Percentiles rank a stretch among this genome's conserved stretches.
Conservation (phyloP, 64 coral and sea anemone species). For the Stichodactyla mertensii region DNA sequence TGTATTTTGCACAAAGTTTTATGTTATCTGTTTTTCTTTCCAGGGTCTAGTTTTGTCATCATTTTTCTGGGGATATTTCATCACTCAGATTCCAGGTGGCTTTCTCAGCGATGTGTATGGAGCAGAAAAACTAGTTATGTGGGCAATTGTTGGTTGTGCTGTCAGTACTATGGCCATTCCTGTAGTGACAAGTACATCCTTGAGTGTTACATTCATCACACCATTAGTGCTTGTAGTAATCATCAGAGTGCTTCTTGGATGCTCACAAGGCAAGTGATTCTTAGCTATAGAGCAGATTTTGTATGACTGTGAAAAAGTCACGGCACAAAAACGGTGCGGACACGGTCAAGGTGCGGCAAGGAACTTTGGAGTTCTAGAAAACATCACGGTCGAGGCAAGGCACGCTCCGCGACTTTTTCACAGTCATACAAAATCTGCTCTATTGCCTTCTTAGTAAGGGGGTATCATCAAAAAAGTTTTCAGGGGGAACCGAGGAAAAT, state of each 20-base stretch:
- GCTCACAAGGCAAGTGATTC: constrained; percentile 6
- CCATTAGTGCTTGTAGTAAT: not conserved
- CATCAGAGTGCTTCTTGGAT: not conserved
- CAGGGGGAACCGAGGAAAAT: too few relatives aligned
- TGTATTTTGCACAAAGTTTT: too few relatives aligned
- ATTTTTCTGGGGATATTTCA: constrained; percentile 18
- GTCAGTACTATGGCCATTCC: constrained; percentile 23
- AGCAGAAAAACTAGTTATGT: not conserved
- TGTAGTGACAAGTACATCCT: not conserved
- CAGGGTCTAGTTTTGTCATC: constrained; percentile 30
- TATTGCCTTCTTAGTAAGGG: not conserved
- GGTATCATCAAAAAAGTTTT: not conserved
- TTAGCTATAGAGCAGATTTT: too few relatives aligned
- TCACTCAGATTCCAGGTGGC: constrained; percentile 5
- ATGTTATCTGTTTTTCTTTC: not conserved
- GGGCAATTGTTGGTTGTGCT: not conserved
- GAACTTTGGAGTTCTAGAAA: too few relatives aligned
- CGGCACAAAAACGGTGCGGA: too few relatives aligned
- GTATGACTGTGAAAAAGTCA: too few relatives aligned
- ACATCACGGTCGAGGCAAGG: too few relatives aligned
- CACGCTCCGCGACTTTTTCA: too few relatives aligned
- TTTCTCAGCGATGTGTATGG: constrained; percentile 24
- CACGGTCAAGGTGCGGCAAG: too few relatives aligned
- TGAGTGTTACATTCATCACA: not conserved
- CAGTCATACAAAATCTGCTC: too few relatives aligned